These are phyloP conservation scores for Strigamia maritima DNA, from an alignment of 2,888 invertebrate genomes.

Conservation along the genomic window DNA sequence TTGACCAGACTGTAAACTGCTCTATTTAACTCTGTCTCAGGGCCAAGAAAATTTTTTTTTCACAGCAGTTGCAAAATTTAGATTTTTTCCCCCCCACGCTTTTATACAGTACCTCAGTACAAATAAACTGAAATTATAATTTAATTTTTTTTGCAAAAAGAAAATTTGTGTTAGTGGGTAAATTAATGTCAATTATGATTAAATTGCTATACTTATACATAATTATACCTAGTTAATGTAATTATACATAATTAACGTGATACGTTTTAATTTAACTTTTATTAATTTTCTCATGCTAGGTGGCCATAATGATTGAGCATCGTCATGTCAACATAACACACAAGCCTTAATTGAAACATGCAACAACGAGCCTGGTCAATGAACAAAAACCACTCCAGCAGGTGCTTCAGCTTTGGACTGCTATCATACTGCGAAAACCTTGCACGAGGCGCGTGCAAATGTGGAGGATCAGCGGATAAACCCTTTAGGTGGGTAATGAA, in stretches of 20 bases:
- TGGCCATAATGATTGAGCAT: background rate
- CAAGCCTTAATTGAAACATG: conserved; percentile 21
- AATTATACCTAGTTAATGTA: too few species aligned
- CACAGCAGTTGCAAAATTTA: conserved; percentile 24
- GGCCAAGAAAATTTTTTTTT: conserved; percentile 11
- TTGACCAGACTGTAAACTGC: conserved; percentile 31
- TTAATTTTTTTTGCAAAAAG: too few species aligned
- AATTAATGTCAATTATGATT: background rate
- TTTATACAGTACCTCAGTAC: background rate
- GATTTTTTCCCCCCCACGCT: background rate
- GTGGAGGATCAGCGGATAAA: conserved; percentile 25
- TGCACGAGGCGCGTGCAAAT: conserved; percentile 26
- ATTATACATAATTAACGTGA: background rate
- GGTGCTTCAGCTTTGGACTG: background rate
- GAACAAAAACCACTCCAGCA: background rate
- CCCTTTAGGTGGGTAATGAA: conserved; percentile 34
- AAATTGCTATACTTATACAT: background rate
- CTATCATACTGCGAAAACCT: background rate
- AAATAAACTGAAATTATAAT: background rate
- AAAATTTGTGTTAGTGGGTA: too few species aligned
- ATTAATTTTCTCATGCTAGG: background rate
- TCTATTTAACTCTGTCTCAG: conserved; percentile 25
- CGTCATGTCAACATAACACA: conserved; percentile 15
- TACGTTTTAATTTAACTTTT: background rate
- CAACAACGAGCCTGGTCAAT: conserved; percentile 13